Percentiles rank a stretch among this genome's conserved stretches.
phyloP scores from a whole-genome alignment of 2,113 vertebrate species.

The Sylvilagus bachmani region DNA sequence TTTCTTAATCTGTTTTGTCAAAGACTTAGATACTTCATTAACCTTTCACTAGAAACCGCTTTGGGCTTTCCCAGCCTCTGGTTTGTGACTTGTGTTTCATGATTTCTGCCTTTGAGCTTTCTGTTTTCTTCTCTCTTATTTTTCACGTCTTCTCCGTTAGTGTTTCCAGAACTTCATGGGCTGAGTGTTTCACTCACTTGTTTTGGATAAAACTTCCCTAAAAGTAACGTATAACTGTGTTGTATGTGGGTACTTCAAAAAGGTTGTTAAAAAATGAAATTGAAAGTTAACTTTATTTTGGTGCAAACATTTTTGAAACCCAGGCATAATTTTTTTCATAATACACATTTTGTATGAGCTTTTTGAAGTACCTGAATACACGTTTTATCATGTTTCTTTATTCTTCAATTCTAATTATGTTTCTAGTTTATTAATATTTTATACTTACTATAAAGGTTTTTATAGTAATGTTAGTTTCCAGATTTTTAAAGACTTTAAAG shows the following conservation, averaged over 20 bases:
- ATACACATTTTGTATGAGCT: too few relatives aligned
- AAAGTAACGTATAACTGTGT: not conserved
- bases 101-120: constrained; percentile 3
- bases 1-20: not conserved
- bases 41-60: not conserved
- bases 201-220: not conserved
- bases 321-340: too few relatives aligned
- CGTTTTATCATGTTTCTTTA: constrained; percentile 9
- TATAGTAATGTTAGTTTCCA: not conserved
- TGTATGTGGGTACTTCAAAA: too few relatives aligned
- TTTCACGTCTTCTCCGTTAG: not conserved
- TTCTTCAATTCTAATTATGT: not conserved
- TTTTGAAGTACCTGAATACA: too few relatives aligned
- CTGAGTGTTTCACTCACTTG: not conserved
- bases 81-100: not conserved
- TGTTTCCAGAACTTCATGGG: constrained; percentile 10
- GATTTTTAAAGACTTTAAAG: not conserved
- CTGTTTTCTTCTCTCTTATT: constrained; percentile 13
- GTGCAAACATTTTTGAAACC: too few relatives aligned
- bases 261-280: too few relatives aligned
- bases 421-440: constrained; percentile 19
- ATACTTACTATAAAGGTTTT: not conserved
- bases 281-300: too few relatives aligned
- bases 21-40: not conserved
- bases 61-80: constrained; percentile 1